Evolutionary conservation across 2,888 invertebrate genomes (phyloP).

Genomic region (Crossocerus cetratus): DNA sequence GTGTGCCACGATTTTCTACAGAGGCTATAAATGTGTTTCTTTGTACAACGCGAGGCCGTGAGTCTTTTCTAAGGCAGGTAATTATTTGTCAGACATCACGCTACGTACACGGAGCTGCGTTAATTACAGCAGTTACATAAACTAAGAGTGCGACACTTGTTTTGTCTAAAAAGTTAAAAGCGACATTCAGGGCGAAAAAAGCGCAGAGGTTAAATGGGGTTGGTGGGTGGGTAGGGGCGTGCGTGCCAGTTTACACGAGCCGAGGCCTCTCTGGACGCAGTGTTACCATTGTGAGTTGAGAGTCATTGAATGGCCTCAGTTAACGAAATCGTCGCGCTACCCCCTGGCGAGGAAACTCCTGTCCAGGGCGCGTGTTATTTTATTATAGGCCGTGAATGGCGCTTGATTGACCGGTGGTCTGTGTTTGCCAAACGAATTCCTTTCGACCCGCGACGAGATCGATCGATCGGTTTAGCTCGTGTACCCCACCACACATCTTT

Average conservation of each 20-base stretch:
- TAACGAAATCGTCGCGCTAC: constrained; percentile 43
- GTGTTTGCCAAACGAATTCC: constrained; percentile 55
- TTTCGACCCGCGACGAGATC: constrained; percentile 20
- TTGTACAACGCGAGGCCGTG: no score
- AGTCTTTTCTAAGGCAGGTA: no score
- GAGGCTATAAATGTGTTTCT: no score
- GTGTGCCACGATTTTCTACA: no score
- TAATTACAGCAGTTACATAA: no score
- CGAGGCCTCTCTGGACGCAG: constrained; percentile 12
- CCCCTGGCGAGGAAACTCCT: constrained; percentile 26
- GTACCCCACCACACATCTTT: background rate
- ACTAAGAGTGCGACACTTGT: no score
- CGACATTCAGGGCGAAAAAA: no score
- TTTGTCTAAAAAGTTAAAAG: no score
- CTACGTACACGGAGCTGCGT: no score
- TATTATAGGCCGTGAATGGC: constrained; percentile 61
- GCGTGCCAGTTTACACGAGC: background rate
- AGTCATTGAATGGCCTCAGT: constrained; percentile 53
- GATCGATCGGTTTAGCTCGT: background rate
- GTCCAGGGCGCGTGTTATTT: constrained; percentile 50
- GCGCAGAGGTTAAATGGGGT: constrained; percentile 6
- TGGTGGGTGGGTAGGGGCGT: background rate
- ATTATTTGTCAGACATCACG: no score
- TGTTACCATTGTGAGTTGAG: constrained; percentile 49
- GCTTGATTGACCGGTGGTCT: constrained; percentile 61